A percentile compares a stretch with the other conserved stretches of the same genome.
Evolutionary conservation across 1,140 invertebrate species (phyloP).

Genomic region (Ladona fulva): DNA sequence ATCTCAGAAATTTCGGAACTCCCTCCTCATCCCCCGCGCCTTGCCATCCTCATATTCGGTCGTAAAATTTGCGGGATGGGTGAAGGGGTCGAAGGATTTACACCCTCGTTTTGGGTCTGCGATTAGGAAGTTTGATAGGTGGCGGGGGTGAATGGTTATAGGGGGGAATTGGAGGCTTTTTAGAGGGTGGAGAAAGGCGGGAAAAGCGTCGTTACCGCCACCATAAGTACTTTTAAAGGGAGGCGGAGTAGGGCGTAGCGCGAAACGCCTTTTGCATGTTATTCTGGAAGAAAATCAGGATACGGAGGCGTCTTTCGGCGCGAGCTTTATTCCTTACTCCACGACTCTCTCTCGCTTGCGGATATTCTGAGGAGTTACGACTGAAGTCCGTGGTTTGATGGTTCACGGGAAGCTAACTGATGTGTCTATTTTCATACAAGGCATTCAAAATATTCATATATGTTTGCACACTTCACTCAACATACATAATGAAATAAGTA

Average conservation of each 20-base stretch:
- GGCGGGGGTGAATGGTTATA: neutral
- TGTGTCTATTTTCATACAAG: too few relatives aligned
- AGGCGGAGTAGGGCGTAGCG: neutral
- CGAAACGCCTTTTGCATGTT: neutral
- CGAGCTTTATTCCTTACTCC: neutral
- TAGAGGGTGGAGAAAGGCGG: neutral
- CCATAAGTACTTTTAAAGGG: neutral
- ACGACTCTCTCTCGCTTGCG: neutral
- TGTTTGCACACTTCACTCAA: too few relatives aligned
- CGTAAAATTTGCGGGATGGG: neutral
- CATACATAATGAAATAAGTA: too few relatives aligned
- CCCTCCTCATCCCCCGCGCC: neutral
- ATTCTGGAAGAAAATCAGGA: neutral
- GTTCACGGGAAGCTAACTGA: too few relatives aligned
- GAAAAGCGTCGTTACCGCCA: neutral
- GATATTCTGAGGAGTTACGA: too few relatives aligned
- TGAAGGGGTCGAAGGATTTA: neutral
- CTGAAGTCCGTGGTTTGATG: too few relatives aligned
- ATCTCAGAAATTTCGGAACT: neutral
- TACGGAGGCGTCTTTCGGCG: neutral
- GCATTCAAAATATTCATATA: too few relatives aligned
- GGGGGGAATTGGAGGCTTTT: neutral
- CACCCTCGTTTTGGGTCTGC: neutral
- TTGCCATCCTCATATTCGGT: neutral
- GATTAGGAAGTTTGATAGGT: slow-evolving; percentile 1